Base-by-base conservation (phyloP, 2,113 vertebrate genomes). In the Leptobrachium ailaonicum region DNA sequence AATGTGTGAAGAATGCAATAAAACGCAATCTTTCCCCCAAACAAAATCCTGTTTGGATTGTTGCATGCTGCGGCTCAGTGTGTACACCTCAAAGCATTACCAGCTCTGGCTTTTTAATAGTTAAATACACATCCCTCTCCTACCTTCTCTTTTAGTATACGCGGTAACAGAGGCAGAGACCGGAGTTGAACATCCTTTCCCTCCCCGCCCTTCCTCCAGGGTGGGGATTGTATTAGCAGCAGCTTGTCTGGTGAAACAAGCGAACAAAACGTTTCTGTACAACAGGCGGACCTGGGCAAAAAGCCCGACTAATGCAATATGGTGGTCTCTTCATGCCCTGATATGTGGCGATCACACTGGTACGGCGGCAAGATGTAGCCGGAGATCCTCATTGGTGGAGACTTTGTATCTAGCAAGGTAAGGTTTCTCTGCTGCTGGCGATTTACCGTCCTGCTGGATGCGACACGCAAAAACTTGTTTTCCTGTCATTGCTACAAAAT, bases 191-290 rank as follows among this genome's bases (percentile, higher is more conserved):
- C 71, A 81, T 75, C 79, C 79, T 75, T 81, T 62, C 79, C 66
- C 71, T 81, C 79, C 73, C 79, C 79, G 69, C 79, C 79, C 79
- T 81, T 81, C 79, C 79, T 68, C 69, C 79, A 81, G 79, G 79
- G 79, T 74, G 79, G 79, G 45, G 79, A 75, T 69, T 81, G 72
- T 81, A 75, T 74, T 75, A 81, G 79, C 71, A 62, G 71, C 53
- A 41, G 73, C 72, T 74, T 81, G 79, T 81, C 79, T 47, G 71
- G 12, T 42, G 71, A 56, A 73, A 62, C 62, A 66, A 6, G 44
- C 58, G 63, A 74, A 56, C 44, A 20, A 60, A 56, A 58, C 41
- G 11, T 66, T 73, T 56, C 41, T 67, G 73, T 12, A 41, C n/a
- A 56, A n/a, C 6, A n/a, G 41, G 40, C 67, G 66, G n/a, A 50